Evolutionary conservation across 2,888 invertebrate species (phyloP), one percentile per base, ranked within the genome.

Genomic region (Tenthredo distinguenda): DNA sequence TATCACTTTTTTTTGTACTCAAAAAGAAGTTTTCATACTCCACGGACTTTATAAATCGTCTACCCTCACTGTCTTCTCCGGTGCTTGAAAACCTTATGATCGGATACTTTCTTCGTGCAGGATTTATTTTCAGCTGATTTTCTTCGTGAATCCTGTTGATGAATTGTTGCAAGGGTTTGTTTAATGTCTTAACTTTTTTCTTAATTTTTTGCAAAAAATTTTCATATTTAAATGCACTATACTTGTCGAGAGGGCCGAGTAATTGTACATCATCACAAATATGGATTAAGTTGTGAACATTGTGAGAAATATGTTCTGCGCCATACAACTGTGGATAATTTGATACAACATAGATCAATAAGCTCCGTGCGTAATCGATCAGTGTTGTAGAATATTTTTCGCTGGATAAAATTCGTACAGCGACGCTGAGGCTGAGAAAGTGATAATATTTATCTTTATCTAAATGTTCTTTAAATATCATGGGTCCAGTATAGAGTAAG

Each of bases 101-200:
- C 26, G 76, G 76, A 76, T 76, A 76, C 26, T 47, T 5, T 76
- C 47, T 76, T 76, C 47, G 76, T 26, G 47, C 47, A 76, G 47
- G 47, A 47, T 76, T 76, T 76, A 76, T 76, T 76, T n/a, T 15
- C 76, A 76, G 47, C 21, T 76, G 21, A 76, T 76, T 21, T 47
- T 76, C 77, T 55, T 77, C 77, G 34, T 34, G 10, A 55, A 55
- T 34, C 85, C 88, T 84, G 68, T 88, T 87, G n/a, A 79, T 79
- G 43, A 87, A 74, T 85, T 88, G 88, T 84, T 88, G 83, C 12
- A 88, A 47, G 43, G 88, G 88, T 81, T 87, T 87, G 18, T 85
- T 84, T 34, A 86, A 77, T 55, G 84, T 72, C 50, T 85, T 86
- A 6, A 87, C 34, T 83, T 85, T 84, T 86, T 81, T 62, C 85